phyloP scores from a whole-genome alignment of 37 sponge, comb jelly and placozoan genomes.

The Bolinopsis microptera region DNA sequence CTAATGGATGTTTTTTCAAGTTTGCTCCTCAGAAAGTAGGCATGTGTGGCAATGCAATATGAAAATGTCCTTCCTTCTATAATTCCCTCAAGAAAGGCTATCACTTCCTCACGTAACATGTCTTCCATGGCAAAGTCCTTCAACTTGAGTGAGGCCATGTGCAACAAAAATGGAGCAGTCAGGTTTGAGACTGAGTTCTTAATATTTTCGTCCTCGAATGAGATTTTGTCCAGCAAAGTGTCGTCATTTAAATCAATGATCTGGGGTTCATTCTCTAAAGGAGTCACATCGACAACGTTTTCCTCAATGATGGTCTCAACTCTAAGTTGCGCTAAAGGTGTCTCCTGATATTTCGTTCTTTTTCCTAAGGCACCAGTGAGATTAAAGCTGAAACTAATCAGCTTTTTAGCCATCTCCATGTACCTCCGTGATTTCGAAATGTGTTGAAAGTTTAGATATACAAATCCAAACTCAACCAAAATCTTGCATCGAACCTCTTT shows the following conservation, averaged over 20 bases:
- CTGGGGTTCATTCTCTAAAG: slow-evolving; percentile 49
- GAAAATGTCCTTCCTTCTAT: slow-evolving; percentile 23
- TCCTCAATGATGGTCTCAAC: slow-evolving; percentile 41
- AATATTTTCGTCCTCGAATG: background rate
- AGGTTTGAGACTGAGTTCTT: background rate
- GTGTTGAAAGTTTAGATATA: slow-evolving; percentile 5
- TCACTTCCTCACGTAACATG: slow-evolving; percentile 45
- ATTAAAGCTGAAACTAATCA: background rate
- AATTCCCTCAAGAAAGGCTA: slow-evolving; percentile 44
- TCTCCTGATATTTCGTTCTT: slow-evolving; percentile 83
- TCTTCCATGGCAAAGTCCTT: slow-evolving; percentile 25
- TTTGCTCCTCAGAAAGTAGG: background rate
- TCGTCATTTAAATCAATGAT: slow-evolving; percentile 40
- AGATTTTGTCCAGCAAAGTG: slow-evolving; percentile 20
- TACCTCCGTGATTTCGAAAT: background rate
- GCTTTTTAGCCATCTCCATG: background rate
- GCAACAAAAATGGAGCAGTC: slow-evolving; percentile 43
- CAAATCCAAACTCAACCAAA: slow-evolving; percentile 6
- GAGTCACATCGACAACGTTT: background rate
- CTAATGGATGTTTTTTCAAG: slow-evolving; percentile 31
- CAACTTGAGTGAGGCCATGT: slow-evolving; percentile 1
- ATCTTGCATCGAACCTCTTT: background rate
- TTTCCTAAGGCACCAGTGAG: slow-evolving; percentile 80
- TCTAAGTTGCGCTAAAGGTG: slow-evolving; percentile 76
- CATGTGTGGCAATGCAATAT: slow-evolving; percentile 45